A percentile compares a stretch with the other conserved stretches of the same genome.
These are phyloP conservation scores for Rhogogaster chlorosoma DNA, from an alignment of 2,888 invertebrate genomes.

Conservation along the genomic window DNA sequence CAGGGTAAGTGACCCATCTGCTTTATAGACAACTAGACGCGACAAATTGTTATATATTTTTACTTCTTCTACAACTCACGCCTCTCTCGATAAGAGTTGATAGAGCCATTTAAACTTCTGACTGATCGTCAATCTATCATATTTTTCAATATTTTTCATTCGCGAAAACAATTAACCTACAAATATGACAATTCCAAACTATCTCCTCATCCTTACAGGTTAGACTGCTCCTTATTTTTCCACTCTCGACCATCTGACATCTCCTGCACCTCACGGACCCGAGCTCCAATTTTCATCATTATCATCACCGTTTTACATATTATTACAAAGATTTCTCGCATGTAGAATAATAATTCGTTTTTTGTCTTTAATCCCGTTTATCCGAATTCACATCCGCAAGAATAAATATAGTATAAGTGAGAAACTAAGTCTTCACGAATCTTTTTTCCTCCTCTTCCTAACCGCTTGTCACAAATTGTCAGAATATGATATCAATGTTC, in stretches of 20 bases:
- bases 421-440: not conserved
- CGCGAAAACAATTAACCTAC: not conserved
- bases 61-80: not conserved
- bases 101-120: not conserved
- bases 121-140: not conserved
- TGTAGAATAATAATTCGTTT: not conserved
- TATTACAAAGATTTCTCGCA: not conserved
- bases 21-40: not conserved
- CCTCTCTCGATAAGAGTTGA: slow-evolving; percentile 1
- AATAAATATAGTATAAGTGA: no score
- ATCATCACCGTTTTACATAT: not conserved
- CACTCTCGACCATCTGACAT: not conserved
- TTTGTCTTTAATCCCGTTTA: not conserved
- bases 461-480: not conserved
- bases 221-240: not conserved
- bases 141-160: not conserved
- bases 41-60: not conserved
- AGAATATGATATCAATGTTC: not conserved
- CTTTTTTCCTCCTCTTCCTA: no score
- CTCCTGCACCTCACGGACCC: not conserved
- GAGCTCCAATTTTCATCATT: not conserved
- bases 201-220: not conserved
- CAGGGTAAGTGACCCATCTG: slow-evolving; percentile 59
- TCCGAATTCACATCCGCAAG: not conserved
- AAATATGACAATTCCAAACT: not conserved